phyloP scores from a whole-genome alignment of 2,113 vertebrate species.

The Phylloscopus whistleri region DNA sequence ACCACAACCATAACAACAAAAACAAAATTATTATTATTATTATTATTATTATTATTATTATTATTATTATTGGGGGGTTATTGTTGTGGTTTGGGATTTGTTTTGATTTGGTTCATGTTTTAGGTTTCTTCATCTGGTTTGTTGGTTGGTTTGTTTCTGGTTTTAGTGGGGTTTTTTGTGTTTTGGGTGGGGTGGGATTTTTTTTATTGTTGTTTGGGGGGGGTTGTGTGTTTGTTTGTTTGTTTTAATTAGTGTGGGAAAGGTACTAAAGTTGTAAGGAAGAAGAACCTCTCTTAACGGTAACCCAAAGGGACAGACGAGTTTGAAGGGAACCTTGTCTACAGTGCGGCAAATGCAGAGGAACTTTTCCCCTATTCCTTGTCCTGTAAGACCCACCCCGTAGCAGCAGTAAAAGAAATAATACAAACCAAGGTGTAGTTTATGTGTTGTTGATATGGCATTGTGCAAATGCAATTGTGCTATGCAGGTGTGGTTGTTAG shows the following conservation, averaged over 20 bases:
- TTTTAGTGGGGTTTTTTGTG: neutral
- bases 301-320: neutral
- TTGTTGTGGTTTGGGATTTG: neutral
- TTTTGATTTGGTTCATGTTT: neutral
- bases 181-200: too few relatives aligned
- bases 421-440: neutral
- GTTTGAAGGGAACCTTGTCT: neutral
- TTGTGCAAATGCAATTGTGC: neutral
- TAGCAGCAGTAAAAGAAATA: constrained; percentile 15
- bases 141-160: neutral
- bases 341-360: neutral
- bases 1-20: too few relatives aligned
- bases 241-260: neutral
- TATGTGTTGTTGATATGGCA: neutral
- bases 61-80: neutral
- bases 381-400: neutral
- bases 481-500: neutral
- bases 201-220: neutral
- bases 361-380: neutral
- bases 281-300: neutral
- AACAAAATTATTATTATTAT: too few relatives aligned
- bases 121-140: neutral
- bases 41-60: too few relatives aligned
- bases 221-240: neutral
- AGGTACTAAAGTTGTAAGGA: neutral